These are phyloP conservation scores for Oreohelix idahoensis DNA, from an alignment of 1,140 invertebrate species.

Conservation along the genomic window DNA sequence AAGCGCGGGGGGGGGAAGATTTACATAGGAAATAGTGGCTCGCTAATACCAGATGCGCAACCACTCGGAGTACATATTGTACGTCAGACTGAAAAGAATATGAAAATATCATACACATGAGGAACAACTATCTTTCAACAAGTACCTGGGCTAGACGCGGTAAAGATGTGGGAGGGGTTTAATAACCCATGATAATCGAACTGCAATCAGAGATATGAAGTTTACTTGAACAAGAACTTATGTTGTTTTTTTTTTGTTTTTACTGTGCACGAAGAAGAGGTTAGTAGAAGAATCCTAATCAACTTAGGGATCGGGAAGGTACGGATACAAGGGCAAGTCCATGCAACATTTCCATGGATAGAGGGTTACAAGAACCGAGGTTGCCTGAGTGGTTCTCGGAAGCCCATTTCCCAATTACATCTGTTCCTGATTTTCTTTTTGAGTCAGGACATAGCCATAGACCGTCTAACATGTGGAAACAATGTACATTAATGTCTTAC, in stretches of 20 bases:
- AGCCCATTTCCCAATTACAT: no score
- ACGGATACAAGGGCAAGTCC: not conserved
- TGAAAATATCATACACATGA: not conserved
- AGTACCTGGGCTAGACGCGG: not conserved
- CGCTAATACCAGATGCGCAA: no score
- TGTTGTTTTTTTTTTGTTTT: no score
- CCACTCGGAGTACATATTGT: no score
- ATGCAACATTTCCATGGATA: not conserved
- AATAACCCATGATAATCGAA: no score
- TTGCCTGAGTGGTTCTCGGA: no score
- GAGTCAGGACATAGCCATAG: not conserved
- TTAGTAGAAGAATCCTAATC: not conserved
- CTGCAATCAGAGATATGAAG: no score
- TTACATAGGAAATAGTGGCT: no score
- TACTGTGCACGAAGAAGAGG: not conserved
- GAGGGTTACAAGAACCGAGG: conserved; percentile 1
- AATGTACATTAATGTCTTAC: not conserved
- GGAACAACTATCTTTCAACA: not conserved
- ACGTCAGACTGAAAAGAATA: no score
- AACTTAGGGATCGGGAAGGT: not conserved
- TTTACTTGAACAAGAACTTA: no score
- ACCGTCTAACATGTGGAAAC: not conserved
- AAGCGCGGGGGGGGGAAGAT: no score
- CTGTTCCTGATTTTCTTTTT: not conserved
- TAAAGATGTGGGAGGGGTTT: not conserved